A percentile compares a stretch with the other conserved stretches of the same genome.
These are phyloP conservation scores for Eulemur macaco DNA, from an alignment of 2,113 vertebrate species.

Conservation along the genomic window DNA sequence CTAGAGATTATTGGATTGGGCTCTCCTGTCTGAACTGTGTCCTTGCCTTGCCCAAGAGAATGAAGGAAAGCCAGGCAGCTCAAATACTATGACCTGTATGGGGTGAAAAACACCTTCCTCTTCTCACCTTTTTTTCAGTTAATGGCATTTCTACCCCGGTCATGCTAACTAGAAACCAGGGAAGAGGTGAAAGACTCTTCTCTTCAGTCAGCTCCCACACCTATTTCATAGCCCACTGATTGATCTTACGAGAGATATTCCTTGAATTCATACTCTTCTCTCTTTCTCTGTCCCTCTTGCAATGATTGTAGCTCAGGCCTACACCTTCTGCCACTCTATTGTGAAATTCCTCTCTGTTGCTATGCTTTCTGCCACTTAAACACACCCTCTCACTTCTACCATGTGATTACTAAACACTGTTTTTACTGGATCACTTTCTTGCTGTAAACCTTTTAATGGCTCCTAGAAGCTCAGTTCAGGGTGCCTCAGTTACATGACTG, in stretches of 20 bases:
- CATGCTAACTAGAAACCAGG: not conserved
- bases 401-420: not conserved
- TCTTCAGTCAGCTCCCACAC: not conserved
- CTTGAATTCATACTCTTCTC: not conserved
- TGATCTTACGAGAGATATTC: not conserved
- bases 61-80: not conserved
- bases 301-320: not conserved
- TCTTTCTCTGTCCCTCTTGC: not conserved
- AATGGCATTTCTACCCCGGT: not conserved
- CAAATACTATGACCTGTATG: not conserved
- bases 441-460: not conserved
- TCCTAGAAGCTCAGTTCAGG: not conserved
- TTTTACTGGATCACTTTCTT: not conserved
- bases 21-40: not conserved
- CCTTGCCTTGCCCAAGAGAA: not conserved
- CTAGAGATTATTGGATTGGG: not conserved
- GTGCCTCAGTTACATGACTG: not conserved
- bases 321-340: not conserved
- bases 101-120: not conserved
- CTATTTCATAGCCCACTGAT: not conserved
- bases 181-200: not conserved
- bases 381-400: too few relatives aligned
- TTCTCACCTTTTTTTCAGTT: not conserved
- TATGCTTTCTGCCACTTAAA: accelerated
- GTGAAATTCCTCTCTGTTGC: not conserved